Conservation (phyloP, 2,113 vertebrate species). For the Alouatta palliata region DNA sequence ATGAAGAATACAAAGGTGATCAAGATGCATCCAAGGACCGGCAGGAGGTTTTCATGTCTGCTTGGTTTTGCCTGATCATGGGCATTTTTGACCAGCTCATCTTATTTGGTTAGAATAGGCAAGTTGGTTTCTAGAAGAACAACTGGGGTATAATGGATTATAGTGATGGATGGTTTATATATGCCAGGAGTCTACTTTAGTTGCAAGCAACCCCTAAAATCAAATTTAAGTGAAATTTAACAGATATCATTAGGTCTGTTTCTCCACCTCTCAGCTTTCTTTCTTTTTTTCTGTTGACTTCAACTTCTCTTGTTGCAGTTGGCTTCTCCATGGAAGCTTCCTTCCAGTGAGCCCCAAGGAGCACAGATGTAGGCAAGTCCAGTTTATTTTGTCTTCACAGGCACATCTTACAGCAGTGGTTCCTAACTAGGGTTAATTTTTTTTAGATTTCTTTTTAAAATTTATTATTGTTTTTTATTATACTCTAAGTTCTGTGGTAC, state of each 20-base stretch:
- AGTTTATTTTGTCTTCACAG: background rate
- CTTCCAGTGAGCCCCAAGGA: background rate
- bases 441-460: too few relatives aligned
- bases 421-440: conserved; percentile 7
- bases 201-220: background rate
- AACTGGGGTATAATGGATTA: background rate
- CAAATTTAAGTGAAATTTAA: conserved; percentile 22
- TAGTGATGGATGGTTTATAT: too few relatives aligned
- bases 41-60: background rate
- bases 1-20: background rate
- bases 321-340: background rate
- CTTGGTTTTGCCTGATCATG: background rate
- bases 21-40: background rate
- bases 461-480: too few relatives aligned
- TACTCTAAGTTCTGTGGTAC: too few relatives aligned
- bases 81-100: background rate
- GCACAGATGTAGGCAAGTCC: background rate
- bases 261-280: background rate
- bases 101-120: background rate
- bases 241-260: background rate
- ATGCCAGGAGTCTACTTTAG: background rate
- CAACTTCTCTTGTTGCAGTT: background rate
- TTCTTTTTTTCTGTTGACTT: background rate
- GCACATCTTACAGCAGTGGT: background rate
- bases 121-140: background rate